These are phyloP conservation scores for Ormyrus nitidulus DNA, from an alignment of 2,888 invertebrate species.

Conservation along the genomic window DNA sequence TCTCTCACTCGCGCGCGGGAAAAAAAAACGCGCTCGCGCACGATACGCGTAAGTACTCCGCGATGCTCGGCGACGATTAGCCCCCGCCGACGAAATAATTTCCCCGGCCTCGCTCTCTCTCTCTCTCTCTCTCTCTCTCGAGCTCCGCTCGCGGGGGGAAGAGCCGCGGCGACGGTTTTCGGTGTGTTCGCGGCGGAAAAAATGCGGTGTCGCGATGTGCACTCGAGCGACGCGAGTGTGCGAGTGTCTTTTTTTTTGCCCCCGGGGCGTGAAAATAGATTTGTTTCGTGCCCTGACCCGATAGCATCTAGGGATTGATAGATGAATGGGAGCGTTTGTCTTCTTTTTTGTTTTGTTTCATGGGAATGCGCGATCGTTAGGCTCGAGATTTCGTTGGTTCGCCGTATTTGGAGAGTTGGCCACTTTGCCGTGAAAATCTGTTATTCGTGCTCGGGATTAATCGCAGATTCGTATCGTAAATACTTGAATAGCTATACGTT, in stretches of 20 bases:
- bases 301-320: slow-evolving; percentile 1
- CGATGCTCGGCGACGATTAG: slow-evolving; percentile 27
- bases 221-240: no score
- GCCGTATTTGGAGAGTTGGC: no score
- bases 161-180: no score
- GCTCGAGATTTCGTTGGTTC: no score
- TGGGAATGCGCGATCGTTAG: no score
- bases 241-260: not conserved
- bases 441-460: not conserved
- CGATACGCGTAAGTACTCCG: slow-evolving; percentile 17
- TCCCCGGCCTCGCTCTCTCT: not conserved
- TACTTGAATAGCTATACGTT: no score
- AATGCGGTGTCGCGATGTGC: no score
- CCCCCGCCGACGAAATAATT: slow-evolving; percentile 15
- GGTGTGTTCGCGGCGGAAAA: no score
- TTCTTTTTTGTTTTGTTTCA: no score
- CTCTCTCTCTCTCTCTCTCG: slow-evolving; percentile 1
- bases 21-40: slow-evolving; percentile 17
- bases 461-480: not conserved
- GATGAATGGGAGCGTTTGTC: not conserved
- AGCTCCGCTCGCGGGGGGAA: not conserved
- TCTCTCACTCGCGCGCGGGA: not conserved
- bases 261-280: slow-evolving; percentile 31
- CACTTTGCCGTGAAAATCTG: not conserved
- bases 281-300: not conserved